Base-by-base conservation (phyloP, 2,797 vertebrate species). In the Astyanax mexicanus region DNA sequence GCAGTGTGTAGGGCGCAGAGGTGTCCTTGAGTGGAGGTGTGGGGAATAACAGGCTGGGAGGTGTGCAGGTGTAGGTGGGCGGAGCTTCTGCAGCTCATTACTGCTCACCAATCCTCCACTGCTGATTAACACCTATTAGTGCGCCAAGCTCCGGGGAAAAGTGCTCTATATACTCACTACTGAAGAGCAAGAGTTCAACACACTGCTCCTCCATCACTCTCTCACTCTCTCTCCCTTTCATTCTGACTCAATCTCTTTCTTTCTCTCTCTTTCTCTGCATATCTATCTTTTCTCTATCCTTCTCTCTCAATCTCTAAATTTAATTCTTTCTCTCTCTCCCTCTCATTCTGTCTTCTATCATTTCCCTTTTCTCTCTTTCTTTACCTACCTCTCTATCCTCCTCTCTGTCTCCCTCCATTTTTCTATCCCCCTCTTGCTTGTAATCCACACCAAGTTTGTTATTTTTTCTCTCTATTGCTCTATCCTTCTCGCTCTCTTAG, bases 71-170 rank as follows among this genome's bases (percentile, higher is more conserved):
- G 60, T 51, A 19, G 27, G n/a, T 47, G 70, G 35, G 51, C 35
- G 57, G 12, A 51, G 55, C 54, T 68, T 27, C 45, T 40, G 54
- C 32, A 72, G 23, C 45, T 75, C 42, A 79, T 75, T 79, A 81
- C 55, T 23, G 49, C 65, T 58, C 9, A 4, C 15, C 55, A 54
- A 78, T 49, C 58, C 67, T 55, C 44, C 49, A 19, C 32, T 51
- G 21, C 47, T 67, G 70, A 81, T 79, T 79, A 78, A 72, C 64
- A 69, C 23, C 61, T 57, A 69, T 72, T 52, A 35, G 42, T 73
- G 55, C 51, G 32, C 45, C 8, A 21, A 19, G 47, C 38, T 32
- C 10, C 37, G 13, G 32, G 58, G 40, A 4, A 40, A 66, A 57
- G 49, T 40, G 25, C 27, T 70, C 68, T 64, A n/a, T 15, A 38